These are phyloP conservation scores for Drosophila koepferae DNA, from an alignment of 2,888 invertebrate species.

Conservation along the genomic window DNA sequence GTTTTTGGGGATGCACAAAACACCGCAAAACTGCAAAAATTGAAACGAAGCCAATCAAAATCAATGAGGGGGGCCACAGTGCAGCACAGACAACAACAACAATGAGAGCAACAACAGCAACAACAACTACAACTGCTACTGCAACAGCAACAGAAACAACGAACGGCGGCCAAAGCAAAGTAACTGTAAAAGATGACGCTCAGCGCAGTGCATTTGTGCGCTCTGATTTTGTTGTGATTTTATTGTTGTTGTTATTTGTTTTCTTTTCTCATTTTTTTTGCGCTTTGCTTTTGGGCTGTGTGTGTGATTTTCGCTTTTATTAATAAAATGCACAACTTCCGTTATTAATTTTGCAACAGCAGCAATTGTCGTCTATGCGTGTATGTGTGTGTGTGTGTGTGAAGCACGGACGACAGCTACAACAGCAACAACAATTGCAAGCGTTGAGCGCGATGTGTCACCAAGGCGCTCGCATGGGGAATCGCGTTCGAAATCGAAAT, in stretches of 20 bases:
- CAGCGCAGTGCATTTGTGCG: constrained; percentile 36
- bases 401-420: constrained; percentile 47
- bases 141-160: constrained; percentile 19
- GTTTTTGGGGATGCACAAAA: constrained; percentile 51
- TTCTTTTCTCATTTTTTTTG: constrained; percentile 17
- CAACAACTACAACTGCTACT: neutral
- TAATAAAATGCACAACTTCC: constrained; percentile 84
- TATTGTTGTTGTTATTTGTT: constrained; percentile 23
- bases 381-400: constrained; percentile 20
- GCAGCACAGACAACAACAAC: constrained; percentile 26
- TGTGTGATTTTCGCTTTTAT: constrained; percentile 77
- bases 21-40: constrained; percentile 57
- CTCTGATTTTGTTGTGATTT: constrained; percentile 38
- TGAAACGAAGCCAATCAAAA: constrained; percentile 51
- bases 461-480: constrained; percentile 36
- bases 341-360: constrained; percentile 82
- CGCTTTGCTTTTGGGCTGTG: constrained; percentile 42
- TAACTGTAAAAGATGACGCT: constrained; percentile 35
- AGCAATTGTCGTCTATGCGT: constrained; percentile 59
- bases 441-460: constrained; percentile 67
- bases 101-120: constrained; percentile 8
- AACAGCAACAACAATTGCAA: constrained; percentile 50
- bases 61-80: constrained; percentile 45
- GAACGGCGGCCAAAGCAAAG: constrained; percentile 25
- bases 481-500: constrained; percentile 51